phyloP scores from a whole-genome alignment of 2,797 vertebrate species.

The Pangasius djambal region DNA sequence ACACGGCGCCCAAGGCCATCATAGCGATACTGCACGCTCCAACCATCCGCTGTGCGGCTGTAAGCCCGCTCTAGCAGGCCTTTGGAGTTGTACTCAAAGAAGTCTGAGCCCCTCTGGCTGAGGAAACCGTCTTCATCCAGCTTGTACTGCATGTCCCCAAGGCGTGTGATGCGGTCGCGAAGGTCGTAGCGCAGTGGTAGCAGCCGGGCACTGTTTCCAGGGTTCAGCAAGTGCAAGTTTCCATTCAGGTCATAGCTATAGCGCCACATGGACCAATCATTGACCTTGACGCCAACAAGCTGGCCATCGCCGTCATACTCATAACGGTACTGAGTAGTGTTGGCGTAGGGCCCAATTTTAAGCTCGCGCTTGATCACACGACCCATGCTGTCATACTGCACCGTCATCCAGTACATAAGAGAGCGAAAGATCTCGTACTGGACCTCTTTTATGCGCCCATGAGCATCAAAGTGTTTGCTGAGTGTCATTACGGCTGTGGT shows the following conservation, averaged over 20 bases:
- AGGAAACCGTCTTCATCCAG: constrained; percentile 87
- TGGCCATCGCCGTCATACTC: constrained; percentile 88
- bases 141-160: constrained; percentile 85
- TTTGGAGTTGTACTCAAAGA: constrained; percentile 89
- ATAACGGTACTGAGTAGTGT: constrained; percentile 89
- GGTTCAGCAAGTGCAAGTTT: constrained; percentile 86
- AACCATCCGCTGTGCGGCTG: constrained; percentile 80
- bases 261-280: constrained; percentile 87
- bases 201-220: constrained; percentile 83
- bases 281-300: constrained; percentile 82
- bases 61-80: constrained; percentile 84
- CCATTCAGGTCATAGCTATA: constrained; percentile 90
- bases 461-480: constrained; percentile 89
- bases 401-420: constrained; percentile 92
- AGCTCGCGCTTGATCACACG: constrained; percentile 86
- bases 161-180: constrained; percentile 83
- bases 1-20: constrained; percentile 85
- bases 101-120: constrained; percentile 81
- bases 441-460: constrained; percentile 88
- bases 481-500: constrained; percentile 89
- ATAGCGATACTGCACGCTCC: constrained; percentile 85
- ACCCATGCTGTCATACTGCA: constrained; percentile 89
- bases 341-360: constrained; percentile 87
- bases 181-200: constrained; percentile 87
- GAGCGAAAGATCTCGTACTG: constrained; percentile 90